A percentile compares a stretch with the other conserved stretches of the same genome.
These are phyloP conservation scores for Abramis brama DNA, from an alignment of 2,113 vertebrate genomes.

Conservation along the genomic window DNA sequence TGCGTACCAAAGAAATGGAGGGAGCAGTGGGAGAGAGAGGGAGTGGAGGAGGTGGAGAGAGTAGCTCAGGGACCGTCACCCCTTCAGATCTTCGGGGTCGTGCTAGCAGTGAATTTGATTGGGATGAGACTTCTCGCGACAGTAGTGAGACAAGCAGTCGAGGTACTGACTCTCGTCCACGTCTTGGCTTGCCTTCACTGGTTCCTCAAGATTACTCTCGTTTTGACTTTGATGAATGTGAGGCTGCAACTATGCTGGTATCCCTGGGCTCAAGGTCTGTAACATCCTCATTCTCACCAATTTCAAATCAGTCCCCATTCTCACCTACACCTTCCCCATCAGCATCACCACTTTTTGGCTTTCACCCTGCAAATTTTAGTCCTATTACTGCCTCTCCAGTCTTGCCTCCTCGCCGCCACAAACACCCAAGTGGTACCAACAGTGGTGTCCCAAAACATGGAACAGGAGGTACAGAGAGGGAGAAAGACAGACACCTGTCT, in stretches of 20 bases:
- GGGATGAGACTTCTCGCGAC: slow-evolving; percentile 88
- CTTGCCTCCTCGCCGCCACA: slow-evolving; percentile 74
- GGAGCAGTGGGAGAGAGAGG: slow-evolving; percentile 74
- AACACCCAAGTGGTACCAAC: slow-evolving; percentile 82
- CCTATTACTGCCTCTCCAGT: slow-evolving; percentile 86
- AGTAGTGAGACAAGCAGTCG: slow-evolving; percentile 85
- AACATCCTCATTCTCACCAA: slow-evolving; percentile 88
- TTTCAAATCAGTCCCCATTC: slow-evolving; percentile 91
- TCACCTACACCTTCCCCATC: slow-evolving; percentile 89
- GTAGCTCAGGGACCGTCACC: slow-evolving; percentile 78
- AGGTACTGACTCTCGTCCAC: slow-evolving; percentile 81
- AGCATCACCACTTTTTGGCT: slow-evolving; percentile 88
- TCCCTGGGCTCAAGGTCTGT: slow-evolving; percentile 89
- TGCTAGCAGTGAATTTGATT: slow-evolving; percentile 86
- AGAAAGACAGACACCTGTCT: slow-evolving; percentile 82
- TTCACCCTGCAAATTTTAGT: slow-evolving; percentile 89
- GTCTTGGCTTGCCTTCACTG: slow-evolving; percentile 73
- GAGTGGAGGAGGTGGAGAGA: slow-evolving; percentile 76
- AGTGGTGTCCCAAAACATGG: slow-evolving; percentile 49
- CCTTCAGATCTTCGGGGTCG: slow-evolving; percentile 76
- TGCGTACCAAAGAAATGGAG: slow-evolving; percentile 93
- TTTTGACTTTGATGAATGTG: slow-evolving; percentile 92
- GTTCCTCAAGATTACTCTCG: slow-evolving; percentile 82
- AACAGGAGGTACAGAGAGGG: slow-evolving; percentile 66
- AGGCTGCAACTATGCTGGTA: slow-evolving; percentile 91